A percentile compares a stretch with the other conserved stretches of the same genome.
These are phyloP conservation scores for Anas platyrhynchos DNA, from an alignment of 2,113 vertebrate species.

Conservation along the genomic window DNA sequence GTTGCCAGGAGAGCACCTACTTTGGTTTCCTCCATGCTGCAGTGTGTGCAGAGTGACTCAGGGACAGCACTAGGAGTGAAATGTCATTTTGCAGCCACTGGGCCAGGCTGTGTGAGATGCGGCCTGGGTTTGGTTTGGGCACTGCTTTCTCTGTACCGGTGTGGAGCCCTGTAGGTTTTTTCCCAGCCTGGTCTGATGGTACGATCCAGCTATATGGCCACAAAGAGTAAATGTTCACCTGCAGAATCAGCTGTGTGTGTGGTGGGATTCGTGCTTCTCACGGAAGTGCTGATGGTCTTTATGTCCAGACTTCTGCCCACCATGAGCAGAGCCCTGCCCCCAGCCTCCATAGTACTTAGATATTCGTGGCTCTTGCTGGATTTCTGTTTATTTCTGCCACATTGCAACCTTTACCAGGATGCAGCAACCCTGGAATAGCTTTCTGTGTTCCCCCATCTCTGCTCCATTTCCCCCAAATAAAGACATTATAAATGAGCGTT, in stretches of 20 bases:
- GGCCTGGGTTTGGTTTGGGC: not conserved
- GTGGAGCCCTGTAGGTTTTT: not conserved
- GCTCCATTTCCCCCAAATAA: too few species aligned
- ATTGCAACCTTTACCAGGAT: not conserved
- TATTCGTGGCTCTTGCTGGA: not conserved
- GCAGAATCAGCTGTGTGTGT: not conserved
- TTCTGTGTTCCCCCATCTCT: not conserved
- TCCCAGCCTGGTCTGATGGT: not conserved
- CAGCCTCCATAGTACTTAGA: not conserved
- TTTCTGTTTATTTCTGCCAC: not conserved
- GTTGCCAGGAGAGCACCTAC: not conserved
- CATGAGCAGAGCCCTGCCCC: not conserved
- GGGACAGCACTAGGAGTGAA: not conserved
- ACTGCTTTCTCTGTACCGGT: not conserved
- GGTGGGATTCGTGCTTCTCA: not conserved
- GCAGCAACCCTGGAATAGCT: not conserved
- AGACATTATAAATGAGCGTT: not conserved
- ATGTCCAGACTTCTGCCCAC: not conserved
- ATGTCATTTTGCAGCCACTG: not conserved
- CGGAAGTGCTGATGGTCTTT: too few species aligned
- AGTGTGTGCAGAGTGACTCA: not conserved
- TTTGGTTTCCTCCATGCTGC: not conserved
- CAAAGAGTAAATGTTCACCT: not conserved
- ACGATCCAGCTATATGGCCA: too few species aligned
- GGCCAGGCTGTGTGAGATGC: not conserved